A percentile compares a stretch with the other conserved stretches of the same genome.
These are phyloP conservation scores for Neodiprion pinetum DNA, from an alignment of 1,140 invertebrate genomes.

Conservation along the genomic window DNA sequence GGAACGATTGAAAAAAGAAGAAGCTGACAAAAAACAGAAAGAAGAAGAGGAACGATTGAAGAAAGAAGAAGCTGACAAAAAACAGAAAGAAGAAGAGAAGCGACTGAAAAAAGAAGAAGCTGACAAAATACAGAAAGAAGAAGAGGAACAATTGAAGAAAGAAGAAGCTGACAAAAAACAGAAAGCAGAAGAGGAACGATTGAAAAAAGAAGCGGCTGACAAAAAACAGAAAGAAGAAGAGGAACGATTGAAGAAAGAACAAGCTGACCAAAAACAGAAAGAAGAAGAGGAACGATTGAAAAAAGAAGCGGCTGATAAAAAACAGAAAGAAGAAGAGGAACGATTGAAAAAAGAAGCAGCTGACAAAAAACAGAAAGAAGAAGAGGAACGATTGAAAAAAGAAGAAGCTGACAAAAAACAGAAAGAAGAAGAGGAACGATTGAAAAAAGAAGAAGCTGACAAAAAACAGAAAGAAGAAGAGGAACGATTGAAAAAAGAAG, in stretches of 20 bases:
- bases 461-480: conserved; percentile 22
- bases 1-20: conserved; percentile 27
- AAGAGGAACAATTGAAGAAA: conserved; percentile 28
- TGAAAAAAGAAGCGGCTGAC: conserved; percentile 24
- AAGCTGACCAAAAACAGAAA: conserved; percentile 19
- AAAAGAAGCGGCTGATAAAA: conserved; percentile 13
- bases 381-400: conserved; percentile 1
- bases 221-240: conserved; percentile 20
- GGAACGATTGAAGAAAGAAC: conserved; percentile 16
- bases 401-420: conserved; percentile 13
- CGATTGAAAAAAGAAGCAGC: too few species aligned
- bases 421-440: conserved; percentile 22
- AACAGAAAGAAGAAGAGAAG: conserved; percentile 27
- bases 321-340: conserved; percentile 8
- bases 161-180: conserved; percentile 28
- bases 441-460: conserved; percentile 21
- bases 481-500: background rate
- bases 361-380: background rate
- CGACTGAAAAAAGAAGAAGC: conserved; percentile 20
- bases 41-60: conserved; percentile 23
- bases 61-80: conserved; percentile 13
- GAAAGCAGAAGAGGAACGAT: conserved; percentile 24
- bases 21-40: too few species aligned
- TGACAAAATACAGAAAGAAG: too few species aligned
- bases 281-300: conserved; percentile 16